Percentiles rank a stretch among this genome's conserved stretches.
phyloP scores from a whole-genome alignment of 2,113 vertebrate species.

The Cepphus grylle region DNA sequence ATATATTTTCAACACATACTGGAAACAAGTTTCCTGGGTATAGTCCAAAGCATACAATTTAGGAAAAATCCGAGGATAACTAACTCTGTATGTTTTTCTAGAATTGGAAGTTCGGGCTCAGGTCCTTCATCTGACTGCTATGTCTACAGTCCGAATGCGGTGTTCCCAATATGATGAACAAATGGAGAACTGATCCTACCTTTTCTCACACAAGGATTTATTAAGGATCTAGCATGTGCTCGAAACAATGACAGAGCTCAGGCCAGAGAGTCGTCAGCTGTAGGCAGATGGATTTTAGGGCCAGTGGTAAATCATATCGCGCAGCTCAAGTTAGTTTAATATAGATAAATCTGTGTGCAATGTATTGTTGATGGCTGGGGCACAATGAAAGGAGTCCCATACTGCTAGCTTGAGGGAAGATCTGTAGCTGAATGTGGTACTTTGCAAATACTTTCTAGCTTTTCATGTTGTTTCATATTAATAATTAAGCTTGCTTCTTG shows the following conservation, averaged over 20 bases:
- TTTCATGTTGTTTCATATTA: neutral
- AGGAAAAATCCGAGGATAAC: slow-evolving; percentile 1
- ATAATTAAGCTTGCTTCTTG: neutral
- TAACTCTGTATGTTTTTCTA: neutral
- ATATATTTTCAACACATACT: neutral
- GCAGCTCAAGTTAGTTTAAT: neutral
- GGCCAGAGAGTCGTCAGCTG: fast-evolving
- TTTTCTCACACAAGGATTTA: neutral
- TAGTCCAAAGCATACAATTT: neutral
- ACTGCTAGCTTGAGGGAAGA: neutral
- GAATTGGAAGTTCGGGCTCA: neutral
- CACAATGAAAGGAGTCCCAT: neutral
- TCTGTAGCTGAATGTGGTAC: neutral
- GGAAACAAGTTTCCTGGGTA: neutral
- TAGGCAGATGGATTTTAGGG: neutral
- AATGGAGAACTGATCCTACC: neutral
- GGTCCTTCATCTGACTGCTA: neutral
- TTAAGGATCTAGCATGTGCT: neutral
- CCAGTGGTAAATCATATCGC: neutral
- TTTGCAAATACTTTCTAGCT: neutral
- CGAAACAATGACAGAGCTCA: neutral
- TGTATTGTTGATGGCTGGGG: neutral
- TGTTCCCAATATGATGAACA: neutral
- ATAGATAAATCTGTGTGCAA: neutral
- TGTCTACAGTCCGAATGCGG: neutral